These are phyloP conservation scores for Nothura maculosa DNA, from an alignment of 2,797 vertebrate species.

Conservation along the genomic window DNA sequence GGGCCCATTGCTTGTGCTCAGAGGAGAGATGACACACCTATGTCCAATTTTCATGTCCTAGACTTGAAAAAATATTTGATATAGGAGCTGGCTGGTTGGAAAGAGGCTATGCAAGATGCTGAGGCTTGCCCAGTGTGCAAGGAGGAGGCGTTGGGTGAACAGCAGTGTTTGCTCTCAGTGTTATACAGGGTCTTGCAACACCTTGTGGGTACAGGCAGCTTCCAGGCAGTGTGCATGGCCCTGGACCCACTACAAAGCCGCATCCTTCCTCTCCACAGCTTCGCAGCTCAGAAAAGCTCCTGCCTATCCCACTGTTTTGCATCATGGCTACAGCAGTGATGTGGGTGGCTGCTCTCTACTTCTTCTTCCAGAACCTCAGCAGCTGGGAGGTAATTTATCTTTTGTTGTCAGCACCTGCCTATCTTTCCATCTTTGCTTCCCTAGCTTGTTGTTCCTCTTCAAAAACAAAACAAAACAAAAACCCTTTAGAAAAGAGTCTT, in stretches of 20 bases:
- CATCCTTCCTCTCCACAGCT: conserved; percentile 71
- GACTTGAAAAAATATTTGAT: background rate
- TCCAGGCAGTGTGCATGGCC: background rate
- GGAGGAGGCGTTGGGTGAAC: background rate
- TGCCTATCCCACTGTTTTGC: conserved; percentile 82
- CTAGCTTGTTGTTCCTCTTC: background rate
- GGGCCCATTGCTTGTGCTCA: background rate
- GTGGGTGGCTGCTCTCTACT: conserved; percentile 85
- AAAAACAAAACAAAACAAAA: background rate
- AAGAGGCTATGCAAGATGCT: background rate
- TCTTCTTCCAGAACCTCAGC: conserved; percentile 87
- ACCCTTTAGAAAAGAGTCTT: background rate
- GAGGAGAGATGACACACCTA: background rate
- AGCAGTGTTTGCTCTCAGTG: background rate
- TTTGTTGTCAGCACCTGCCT: background rate
- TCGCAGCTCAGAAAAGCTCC: conserved; percentile 83
- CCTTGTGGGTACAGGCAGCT: background rate
- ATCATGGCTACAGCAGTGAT: conserved; percentile 80
- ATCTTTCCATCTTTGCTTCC: background rate
- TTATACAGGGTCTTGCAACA: background rate
- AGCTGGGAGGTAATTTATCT: conserved; percentile 85
- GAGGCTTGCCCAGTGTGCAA: background rate
- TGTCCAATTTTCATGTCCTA: background rate
- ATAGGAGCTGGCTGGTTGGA: no score
- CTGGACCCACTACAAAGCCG: background rate